Evolutionary conservation across 2,888 invertebrate genomes (phyloP).

Genomic region (Adelphocoris suturalis): DNA sequence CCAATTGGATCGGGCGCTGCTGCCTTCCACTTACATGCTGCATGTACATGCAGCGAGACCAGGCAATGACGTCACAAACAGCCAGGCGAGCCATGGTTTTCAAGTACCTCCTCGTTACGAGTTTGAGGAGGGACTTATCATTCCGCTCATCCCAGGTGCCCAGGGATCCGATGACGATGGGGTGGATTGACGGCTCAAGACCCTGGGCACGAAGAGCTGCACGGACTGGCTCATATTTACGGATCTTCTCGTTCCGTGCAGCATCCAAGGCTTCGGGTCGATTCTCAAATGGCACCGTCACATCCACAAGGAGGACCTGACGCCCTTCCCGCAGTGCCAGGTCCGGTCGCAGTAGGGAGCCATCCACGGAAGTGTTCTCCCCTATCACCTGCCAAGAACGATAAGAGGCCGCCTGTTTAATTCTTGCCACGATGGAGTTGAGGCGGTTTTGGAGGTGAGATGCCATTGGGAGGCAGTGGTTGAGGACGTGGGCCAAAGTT

Average conservation of each 20-base stretch:
- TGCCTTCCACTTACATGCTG: conserved; percentile 56
- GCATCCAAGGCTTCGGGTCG: conserved; percentile 17
- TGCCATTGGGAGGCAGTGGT: conserved; percentile 15
- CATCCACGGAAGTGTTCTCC: conserved; percentile 54
- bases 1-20: neutral
- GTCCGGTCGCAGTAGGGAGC: conserved; percentile 51
- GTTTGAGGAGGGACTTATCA: neutral
- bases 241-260: conserved; percentile 44
- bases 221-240: conserved; percentile 34
- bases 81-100: conserved; percentile 29
- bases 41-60: conserved; percentile 68
- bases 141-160: conserved; percentile 20
- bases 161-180: conserved; percentile 50
- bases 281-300: conserved; percentile 60
- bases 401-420: neutral
- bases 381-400: conserved; percentile 20
- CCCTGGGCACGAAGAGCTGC: neutral
- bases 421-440: conserved; percentile 40
- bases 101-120: conserved; percentile 6
- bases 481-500: conserved; percentile 46
- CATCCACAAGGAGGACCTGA: conserved; percentile 17
- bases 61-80: conserved; percentile 51
- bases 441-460: conserved; percentile 4
- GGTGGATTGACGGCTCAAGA: neutral
- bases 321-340: neutral